Conservation (phyloP, 2,113 vertebrate species). For the Phrynocephalus versicolor region DNA sequence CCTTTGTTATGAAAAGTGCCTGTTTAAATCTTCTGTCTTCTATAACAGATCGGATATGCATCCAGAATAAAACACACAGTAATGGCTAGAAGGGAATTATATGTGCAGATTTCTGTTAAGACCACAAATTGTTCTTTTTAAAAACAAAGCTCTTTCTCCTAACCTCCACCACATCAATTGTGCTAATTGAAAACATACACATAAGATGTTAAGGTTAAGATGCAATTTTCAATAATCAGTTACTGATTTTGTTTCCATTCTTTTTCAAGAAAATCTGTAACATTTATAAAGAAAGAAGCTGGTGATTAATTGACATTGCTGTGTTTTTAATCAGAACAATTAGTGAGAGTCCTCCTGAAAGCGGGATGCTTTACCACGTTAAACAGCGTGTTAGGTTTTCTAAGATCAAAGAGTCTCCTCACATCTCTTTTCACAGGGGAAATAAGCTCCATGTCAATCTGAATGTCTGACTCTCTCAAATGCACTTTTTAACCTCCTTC, state of each 20-base stretch:
- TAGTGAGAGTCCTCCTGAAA: no score
- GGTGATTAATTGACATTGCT: not conserved
- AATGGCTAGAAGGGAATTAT: not conserved
- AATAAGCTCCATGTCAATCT: no score
- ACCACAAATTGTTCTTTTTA: not conserved
- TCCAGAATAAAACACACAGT: not conserved
- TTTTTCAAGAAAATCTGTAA: not conserved
- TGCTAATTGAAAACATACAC: constrained; percentile 5
- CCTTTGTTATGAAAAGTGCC: not conserved
- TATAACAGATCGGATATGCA: not conserved
- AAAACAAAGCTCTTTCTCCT: not conserved
- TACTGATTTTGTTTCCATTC: not conserved
- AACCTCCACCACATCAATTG: not conserved
- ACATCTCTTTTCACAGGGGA: no score
- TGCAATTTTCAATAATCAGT: not conserved
- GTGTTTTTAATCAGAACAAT: not conserved
- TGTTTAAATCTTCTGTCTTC: not conserved
- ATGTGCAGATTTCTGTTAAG: not conserved
- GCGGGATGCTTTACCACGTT: no score
- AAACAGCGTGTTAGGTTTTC: no score
- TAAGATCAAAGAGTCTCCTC: no score
- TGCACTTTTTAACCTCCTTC: no score
- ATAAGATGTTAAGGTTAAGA: not conserved
- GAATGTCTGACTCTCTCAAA: no score
- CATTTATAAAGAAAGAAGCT: constrained; percentile 7